phyloP scores from a whole-genome alignment of 2,797 vertebrate species.

The Remorina albescens region DNA sequence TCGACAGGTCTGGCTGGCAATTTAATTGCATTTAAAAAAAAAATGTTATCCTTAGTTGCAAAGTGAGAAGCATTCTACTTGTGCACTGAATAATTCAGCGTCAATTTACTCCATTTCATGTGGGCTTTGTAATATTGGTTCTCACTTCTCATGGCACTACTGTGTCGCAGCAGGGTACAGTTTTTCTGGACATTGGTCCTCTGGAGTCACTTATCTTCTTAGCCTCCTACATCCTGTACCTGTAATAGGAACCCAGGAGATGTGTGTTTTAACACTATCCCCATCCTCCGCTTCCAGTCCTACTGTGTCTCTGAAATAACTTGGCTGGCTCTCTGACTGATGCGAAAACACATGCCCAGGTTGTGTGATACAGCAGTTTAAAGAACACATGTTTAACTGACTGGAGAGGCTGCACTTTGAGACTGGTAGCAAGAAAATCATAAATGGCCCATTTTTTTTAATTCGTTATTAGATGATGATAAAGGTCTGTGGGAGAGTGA shows the following conservation, averaged over 20 bases:
- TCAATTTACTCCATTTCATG: slow-evolving; percentile 7
- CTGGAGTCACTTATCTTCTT: slow-evolving; percentile 35
- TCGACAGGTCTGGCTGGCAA: neutral
- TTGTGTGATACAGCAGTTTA: slow-evolving; percentile 11
- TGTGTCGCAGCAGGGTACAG: slow-evolving; percentile 24
- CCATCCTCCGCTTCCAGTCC: slow-evolving; percentile 19
- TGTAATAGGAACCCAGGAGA: slow-evolving; percentile 44
- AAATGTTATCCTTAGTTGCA: slow-evolving; percentile 10
- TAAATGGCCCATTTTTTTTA: slow-evolving; percentile 2
- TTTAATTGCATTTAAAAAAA: slow-evolving; percentile 31
- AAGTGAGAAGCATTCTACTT: slow-evolving; percentile 5
- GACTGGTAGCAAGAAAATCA: neutral
- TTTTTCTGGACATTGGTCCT: slow-evolving; percentile 21
- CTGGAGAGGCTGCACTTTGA: neutral
- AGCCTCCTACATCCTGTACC: slow-evolving; percentile 30
- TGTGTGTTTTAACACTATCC: slow-evolving; percentile 40
- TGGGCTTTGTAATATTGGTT: slow-evolving; percentile 3
- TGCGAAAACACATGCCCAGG: slow-evolving; percentile 25
- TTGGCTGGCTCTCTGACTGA: slow-evolving; percentile 20
- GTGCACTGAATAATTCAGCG: slow-evolving; percentile 2
- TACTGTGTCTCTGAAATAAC: slow-evolving; percentile 23
- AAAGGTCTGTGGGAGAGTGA: slow-evolving; percentile 47
- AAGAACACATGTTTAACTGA: slow-evolving; percentile 5
- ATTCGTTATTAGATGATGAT: slow-evolving; percentile 36
- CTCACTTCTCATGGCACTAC: slow-evolving; percentile 5